Conservation (phyloP, 2,113 vertebrate species). For the Cephalopterus ornatus region DNA sequence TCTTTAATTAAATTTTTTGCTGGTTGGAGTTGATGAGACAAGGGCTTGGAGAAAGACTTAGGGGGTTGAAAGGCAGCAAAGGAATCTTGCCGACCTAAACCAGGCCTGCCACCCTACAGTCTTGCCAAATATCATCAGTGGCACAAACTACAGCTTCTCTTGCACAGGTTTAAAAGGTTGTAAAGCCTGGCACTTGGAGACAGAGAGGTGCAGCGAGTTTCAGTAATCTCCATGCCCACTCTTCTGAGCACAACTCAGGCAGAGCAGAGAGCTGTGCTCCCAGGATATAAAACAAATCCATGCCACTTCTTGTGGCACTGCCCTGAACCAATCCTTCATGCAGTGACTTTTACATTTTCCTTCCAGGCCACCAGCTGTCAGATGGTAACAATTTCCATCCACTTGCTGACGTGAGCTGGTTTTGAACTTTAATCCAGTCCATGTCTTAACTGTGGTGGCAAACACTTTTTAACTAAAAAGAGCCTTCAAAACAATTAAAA, state of each 20-base stretch:
- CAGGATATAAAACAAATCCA: slow-evolving; percentile 32
- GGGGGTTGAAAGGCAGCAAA: neutral
- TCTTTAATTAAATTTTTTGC: neutral
- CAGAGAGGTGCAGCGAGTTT: neutral
- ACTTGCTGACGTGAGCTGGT: slow-evolving; percentile 79
- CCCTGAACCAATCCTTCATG: slow-evolving; percentile 64
- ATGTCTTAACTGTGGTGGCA: slow-evolving; percentile 78
- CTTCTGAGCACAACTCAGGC: neutral
- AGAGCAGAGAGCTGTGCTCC: neutral
- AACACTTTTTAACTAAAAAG: slow-evolving; percentile 79
- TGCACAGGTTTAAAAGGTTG: neutral
- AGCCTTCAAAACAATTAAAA: slow-evolving; percentile 73
- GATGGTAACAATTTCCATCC: slow-evolving; percentile 83
- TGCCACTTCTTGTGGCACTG: slow-evolving; percentile 42
- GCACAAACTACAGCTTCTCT: neutral
- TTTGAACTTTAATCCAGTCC: slow-evolving; percentile 84
- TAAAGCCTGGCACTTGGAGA: neutral
- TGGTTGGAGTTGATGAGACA: neutral
- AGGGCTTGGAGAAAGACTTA: neutral
- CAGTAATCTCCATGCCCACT: neutral
- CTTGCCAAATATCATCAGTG: neutral
- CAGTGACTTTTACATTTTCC: slow-evolving; percentile 70
- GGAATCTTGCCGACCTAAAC: neutral
- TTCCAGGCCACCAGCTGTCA: slow-evolving; percentile 76
- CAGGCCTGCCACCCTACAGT: neutral